A percentile compares a stretch with the other conserved stretches of the same genome.
These are phyloP conservation scores for Lottia scabra DNA, from an alignment of 2,888 invertebrate species.

Conservation along the genomic window DNA sequence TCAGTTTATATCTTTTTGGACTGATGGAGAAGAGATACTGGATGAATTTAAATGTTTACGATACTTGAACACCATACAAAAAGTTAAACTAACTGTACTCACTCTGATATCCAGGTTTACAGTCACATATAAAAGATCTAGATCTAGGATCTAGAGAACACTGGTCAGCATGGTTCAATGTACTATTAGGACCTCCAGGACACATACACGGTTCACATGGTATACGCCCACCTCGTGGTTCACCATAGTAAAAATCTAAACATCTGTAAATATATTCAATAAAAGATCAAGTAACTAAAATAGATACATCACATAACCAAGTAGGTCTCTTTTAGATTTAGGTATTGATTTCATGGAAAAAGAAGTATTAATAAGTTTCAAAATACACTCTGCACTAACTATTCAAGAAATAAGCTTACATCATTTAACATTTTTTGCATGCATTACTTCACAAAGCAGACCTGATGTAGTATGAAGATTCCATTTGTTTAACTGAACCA, in stretches of 20 bases:
- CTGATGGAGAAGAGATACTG: neutral
- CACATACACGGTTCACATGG: conserved; percentile 95
- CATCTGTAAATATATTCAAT: conserved; percentile 49
- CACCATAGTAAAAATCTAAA: conserved; percentile 93
- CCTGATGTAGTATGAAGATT: too few relatives aligned
- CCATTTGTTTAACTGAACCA: too few relatives aligned
- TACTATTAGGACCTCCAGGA: conserved; percentile 86
- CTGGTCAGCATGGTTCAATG: conserved; percentile 88
- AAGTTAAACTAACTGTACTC: conserved; percentile 7
- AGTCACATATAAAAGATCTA: conserved; percentile 84
- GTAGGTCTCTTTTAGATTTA: too few relatives aligned
- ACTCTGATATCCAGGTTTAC: conserved; percentile 65
- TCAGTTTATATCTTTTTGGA: too few relatives aligned
- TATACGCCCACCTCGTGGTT: conserved; percentile 88
- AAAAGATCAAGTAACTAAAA: neutral
- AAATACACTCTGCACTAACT: too few relatives aligned
- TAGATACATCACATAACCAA: too few relatives aligned
- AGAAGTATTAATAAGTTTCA: too few relatives aligned
- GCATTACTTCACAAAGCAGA: too few relatives aligned
- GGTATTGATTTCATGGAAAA: too few relatives aligned
- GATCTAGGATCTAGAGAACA: conserved; percentile 87
- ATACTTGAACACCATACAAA: neutral
- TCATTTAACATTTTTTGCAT: too few relatives aligned
- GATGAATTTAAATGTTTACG: too few relatives aligned
- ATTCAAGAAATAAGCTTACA: too few relatives aligned